These are phyloP conservation scores for Gymnogyps californianus DNA, from an alignment of 2,113 vertebrate species.

Conservation along the genomic window DNA sequence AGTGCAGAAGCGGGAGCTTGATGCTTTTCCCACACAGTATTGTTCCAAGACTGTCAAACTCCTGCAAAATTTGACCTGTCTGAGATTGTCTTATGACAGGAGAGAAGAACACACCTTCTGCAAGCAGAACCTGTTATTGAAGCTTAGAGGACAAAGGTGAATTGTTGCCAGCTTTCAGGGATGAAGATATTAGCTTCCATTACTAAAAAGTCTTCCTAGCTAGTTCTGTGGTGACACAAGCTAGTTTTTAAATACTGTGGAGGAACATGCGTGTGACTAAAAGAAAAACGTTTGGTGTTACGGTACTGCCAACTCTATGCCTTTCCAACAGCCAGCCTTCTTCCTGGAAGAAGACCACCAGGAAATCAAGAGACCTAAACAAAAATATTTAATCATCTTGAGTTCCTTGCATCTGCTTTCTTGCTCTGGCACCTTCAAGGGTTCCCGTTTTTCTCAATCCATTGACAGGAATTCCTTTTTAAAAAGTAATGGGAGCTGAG, in stretches of 20 bases:
- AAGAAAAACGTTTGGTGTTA: background rate
- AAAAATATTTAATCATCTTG: background rate
- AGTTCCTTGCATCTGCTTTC: background rate
- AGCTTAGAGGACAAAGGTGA: background rate
- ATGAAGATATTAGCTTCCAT: background rate
- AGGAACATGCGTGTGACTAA: background rate
- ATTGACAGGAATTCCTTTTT: background rate
- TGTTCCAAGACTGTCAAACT: background rate
- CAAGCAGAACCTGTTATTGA: background rate
- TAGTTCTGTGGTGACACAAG: background rate
- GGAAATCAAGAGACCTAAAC: background rate
- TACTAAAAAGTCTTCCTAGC: background rate
- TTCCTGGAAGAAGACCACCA: background rate
- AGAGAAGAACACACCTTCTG: background rate
- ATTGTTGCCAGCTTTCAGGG: background rate
- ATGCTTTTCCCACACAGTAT: background rate
- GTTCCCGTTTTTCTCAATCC: background rate
- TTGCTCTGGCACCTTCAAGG: background rate
- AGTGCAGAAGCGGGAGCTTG: background rate
- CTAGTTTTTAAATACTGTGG: background rate
- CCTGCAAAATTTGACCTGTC: background rate
- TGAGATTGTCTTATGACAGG: background rate
- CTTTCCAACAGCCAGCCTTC: background rate
- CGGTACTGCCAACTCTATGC: background rate
- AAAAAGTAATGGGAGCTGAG: background rate